These are phyloP conservation scores for Papilio demoleus DNA, from an alignment of 2,888 invertebrate species.

Conservation along the genomic window DNA sequence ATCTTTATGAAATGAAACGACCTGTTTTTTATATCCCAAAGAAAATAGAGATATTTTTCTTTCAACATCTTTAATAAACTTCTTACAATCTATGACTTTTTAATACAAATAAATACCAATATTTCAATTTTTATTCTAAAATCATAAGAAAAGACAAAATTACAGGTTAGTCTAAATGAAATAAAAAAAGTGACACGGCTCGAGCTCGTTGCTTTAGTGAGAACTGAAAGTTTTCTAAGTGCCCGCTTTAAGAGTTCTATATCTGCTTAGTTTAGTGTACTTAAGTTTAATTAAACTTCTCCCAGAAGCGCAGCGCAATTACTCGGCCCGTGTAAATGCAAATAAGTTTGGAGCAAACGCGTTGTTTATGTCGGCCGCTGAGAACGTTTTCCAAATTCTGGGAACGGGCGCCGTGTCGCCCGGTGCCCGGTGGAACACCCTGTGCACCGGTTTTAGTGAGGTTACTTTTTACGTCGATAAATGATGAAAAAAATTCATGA, in stretches of 20 bases:
- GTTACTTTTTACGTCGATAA: constrained; percentile 17
- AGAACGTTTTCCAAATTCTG: constrained; percentile 53
- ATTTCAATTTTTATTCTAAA: neutral
- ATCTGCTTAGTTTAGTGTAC: constrained; percentile 74
- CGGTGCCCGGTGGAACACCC: constrained; percentile 36
- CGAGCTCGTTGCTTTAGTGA: constrained; percentile 52
- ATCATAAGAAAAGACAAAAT: neutral
- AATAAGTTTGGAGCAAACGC: constrained; percentile 76
- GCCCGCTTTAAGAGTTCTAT: constrained; percentile 63
- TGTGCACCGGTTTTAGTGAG: constrained; percentile 20
- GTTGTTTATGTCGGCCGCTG: constrained; percentile 72
- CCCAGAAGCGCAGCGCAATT: constrained; percentile 80
- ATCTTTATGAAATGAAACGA: constrained; percentile 19
- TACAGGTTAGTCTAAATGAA: constrained; percentile 4
- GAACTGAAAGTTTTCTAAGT: constrained; percentile 74
- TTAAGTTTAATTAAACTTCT: constrained; percentile 81
- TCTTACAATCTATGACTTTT: too few relatives aligned
- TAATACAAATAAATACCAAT: too few relatives aligned
- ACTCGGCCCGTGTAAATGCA: constrained; percentile 82
- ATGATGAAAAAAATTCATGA: neutral
- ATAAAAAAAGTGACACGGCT: constrained; percentile 11
- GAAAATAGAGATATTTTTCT: constrained; percentile 18
- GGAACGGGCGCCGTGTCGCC: constrained; percentile 37
- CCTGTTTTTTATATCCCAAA: constrained; percentile 21
- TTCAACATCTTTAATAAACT: neutral